Evolutionary conservation across 1,140 invertebrate genomes (phyloP).

Genomic region (Cotesia typhae): DNA sequence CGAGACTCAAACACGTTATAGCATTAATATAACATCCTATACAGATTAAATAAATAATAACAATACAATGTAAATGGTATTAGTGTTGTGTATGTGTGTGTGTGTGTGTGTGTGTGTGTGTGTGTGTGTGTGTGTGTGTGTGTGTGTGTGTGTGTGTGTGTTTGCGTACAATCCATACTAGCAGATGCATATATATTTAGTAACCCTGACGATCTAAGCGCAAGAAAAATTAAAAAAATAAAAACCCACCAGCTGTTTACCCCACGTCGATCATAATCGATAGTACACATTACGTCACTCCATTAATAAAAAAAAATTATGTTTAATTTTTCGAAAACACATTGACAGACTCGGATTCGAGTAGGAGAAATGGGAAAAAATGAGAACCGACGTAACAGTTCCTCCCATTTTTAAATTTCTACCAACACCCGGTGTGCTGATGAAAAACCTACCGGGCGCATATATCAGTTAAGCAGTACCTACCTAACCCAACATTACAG

Average conservation of each 20-base stretch:
- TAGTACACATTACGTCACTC: slow-evolving; percentile 11
- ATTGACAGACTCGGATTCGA: neutral
- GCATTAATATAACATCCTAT: no score
- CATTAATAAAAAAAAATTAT: slow-evolving; percentile 10
- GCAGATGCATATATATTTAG: slow-evolving; percentile 29
- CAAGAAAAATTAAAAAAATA: neutral
- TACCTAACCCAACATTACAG: no score
- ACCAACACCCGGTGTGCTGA: neutral
- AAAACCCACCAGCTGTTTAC: slow-evolving; percentile 22
- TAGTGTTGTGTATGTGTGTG: neutral
- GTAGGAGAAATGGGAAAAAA: neutral
- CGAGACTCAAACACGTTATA: slow-evolving; percentile 31
- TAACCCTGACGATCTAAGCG: slow-evolving; percentile 10
- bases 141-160: no score
- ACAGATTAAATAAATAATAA: slow-evolving; percentile 42
- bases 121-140: no score
- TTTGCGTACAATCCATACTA: neutral
- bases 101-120: no score
- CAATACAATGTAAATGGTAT: slow-evolving; percentile 20
- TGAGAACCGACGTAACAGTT: neutral
- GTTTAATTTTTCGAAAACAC: neutral
- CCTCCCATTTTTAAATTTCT: neutral
- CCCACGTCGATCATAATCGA: slow-evolving; percentile 30
- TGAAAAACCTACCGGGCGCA: neutral
- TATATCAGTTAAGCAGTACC: no score